Evolutionary conservation across 2,113 vertebrate species (phyloP), one percentile per base, ranked within the genome.

Genomic region (Channa maculata): DNA sequence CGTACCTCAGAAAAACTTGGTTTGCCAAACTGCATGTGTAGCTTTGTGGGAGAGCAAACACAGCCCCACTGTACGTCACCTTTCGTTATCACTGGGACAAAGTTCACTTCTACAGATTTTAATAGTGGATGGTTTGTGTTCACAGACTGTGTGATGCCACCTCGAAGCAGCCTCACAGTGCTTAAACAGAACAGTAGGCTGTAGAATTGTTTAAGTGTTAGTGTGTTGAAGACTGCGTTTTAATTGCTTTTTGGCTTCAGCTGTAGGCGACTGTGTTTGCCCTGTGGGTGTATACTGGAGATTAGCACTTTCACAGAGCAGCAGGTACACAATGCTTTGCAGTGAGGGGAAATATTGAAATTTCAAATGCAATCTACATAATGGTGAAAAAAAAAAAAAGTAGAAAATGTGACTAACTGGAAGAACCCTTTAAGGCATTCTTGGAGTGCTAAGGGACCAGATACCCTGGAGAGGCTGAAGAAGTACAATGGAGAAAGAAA

Each of bases 171-270:
- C 65, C 39, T 53, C 5, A 6, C 5, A n/a, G 44, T 24, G 1
- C 37, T 12, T 45, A 11, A 51, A 39, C n/a, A 14, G 33, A 46
- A 49, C 8, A 39, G 67, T n/a, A 49, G 65, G 45, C 79, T 62
- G 54, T 13, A 13, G 43, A 34, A 50, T 2, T n/a, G 53, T 74
- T 12, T 14, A 8, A 57, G 48, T 54, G 55, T 72, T 76, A 36
- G 6, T 45, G 62, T 41, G 39, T 66, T 58, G 46, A 59, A 53
- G 46, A 6, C 34, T 48, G 50, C 55, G 55, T 62, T 81, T 79
- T 87, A 87, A 87, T 84, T 84, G 81, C 74, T 75, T 78, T 75
- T 52, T 55, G 71, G 57, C 46, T 71, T 68, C 53, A 69, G 53
- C 61, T 61, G 70, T 41, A 51, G 74, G 52, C 64, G 61, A 43